phyloP scores from a whole-genome alignment of 2,888 invertebrate species.

The Drosophila testacea region DNA sequence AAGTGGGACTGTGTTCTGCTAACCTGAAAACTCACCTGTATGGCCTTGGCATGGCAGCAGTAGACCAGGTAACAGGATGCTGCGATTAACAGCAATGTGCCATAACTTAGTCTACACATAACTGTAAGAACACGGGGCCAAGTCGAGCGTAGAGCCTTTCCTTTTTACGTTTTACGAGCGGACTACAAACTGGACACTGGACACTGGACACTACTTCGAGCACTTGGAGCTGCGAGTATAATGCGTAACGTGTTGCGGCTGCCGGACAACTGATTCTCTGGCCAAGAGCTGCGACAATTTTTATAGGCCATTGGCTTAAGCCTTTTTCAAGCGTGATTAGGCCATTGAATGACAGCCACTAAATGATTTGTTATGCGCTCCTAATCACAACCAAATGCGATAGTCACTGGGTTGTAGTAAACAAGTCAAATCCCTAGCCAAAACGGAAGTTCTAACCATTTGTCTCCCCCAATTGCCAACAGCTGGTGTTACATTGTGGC shows the following conservation, averaged over 20 bases:
- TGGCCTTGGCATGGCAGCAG: slow-evolving; percentile 68
- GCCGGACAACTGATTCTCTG: slow-evolving; percentile 63
- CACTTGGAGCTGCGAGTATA: slow-evolving; percentile 21
- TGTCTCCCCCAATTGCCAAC: slow-evolving; percentile 48
- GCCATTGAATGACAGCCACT: slow-evolving; percentile 73
- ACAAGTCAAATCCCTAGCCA: slow-evolving; percentile 61
- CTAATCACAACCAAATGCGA: slow-evolving; percentile 32
- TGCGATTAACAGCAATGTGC: slow-evolving; percentile 75
- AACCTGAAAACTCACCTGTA: slow-evolving; percentile 71
- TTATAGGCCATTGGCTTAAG: slow-evolving; percentile 64
- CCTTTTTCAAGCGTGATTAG: slow-evolving; percentile 56
- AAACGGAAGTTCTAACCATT: slow-evolving; percentile 73
- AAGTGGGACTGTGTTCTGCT: slow-evolving; percentile 46
- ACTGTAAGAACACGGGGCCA: slow-evolving; percentile 20
- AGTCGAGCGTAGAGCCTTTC: slow-evolving; percentile 16
- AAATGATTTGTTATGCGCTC: slow-evolving; percentile 79
- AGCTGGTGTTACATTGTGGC: slow-evolving; percentile 34
- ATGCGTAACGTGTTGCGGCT: slow-evolving; percentile 40
- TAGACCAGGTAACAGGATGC: slow-evolving; percentile 73
- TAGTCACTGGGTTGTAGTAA: slow-evolving; percentile 35
- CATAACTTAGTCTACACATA: slow-evolving; percentile 76
- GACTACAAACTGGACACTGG: slow-evolving; percentile 21
- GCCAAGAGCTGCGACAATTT: slow-evolving; percentile 51
- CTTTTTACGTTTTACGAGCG: slow-evolving; percentile 30
- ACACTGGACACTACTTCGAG: neutral